These are phyloP conservation scores for Aplysia californica DNA, from an alignment of 1,140 invertebrate genomes.

Conservation along the genomic window DNA sequence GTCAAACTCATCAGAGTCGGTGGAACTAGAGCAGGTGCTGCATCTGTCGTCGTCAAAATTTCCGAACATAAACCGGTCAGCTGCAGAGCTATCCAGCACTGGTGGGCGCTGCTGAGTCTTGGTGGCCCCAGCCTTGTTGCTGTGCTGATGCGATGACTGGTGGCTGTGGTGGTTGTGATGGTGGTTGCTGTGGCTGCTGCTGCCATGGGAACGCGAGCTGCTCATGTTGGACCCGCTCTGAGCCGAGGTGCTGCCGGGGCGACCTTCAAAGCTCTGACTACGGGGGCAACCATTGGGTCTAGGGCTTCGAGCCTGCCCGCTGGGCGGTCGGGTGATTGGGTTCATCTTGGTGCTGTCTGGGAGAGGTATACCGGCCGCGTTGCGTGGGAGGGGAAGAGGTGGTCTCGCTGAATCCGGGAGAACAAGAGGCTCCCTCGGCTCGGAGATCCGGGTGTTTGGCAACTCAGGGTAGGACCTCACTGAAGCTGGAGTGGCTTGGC, in stretches of 20 bases:
- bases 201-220: neutral
- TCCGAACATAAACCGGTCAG: constrained; percentile 25
- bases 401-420: neutral
- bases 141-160: neutral
- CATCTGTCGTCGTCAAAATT: constrained; percentile 52
- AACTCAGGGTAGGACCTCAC: constrained; percentile 49
- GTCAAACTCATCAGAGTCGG: constrained; percentile 57
- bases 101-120: neutral
- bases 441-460: constrained; percentile 14
- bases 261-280: constrained; percentile 60
- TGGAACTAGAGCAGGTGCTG: constrained; percentile 62
- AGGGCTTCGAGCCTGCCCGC: constrained; percentile 15
- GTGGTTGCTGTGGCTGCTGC: neutral
- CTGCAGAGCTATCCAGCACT: constrained; percentile 6
- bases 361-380: constrained; percentile 40
- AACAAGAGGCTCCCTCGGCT: neutral
- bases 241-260: constrained; percentile 27
- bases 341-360: constrained; percentile 61
- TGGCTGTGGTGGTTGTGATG: neutral
- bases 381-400: constrained; percentile 20
- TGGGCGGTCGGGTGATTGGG: constrained; percentile 54
- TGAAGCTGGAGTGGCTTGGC: constrained; percentile 29
- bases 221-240: neutral
- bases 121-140: neutral
- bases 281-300: constrained; percentile 45